These are phyloP conservation scores for Tychaedon coryphoeus DNA, from an alignment of 2,113 vertebrate species.

Conservation along the genomic window DNA sequence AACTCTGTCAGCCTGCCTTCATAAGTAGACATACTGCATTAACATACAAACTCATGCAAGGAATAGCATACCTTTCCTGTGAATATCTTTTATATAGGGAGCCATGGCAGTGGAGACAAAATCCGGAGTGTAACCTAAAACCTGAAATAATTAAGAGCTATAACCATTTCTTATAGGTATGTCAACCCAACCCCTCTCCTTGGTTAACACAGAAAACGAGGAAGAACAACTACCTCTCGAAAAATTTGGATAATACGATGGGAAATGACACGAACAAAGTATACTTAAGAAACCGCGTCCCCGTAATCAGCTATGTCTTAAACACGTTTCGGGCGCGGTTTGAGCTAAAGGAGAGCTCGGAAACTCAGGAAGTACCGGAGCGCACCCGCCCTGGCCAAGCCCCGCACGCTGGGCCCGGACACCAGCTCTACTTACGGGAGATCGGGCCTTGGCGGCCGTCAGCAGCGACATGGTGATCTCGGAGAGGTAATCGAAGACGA, in stretches of 20 bases:
- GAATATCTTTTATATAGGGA: slow-evolving; percentile 85
- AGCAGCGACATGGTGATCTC: slow-evolving; percentile 89
- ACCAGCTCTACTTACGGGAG: slow-evolving; percentile 71
- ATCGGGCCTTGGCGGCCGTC: slow-evolving; percentile 77
- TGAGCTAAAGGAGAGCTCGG: neutral
- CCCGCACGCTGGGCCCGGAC: neutral
- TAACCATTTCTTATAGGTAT: neutral
- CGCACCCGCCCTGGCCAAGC: neutral
- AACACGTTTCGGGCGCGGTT: rapidly evolving
- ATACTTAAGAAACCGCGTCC: rapidly evolving
- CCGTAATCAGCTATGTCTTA: rapidly evolving
- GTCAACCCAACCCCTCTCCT: neutral
- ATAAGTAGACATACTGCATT: neutral
- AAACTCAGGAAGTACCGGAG: rapidly evolving
- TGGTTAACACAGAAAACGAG: neutral
- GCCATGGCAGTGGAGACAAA: slow-evolving; percentile 81
- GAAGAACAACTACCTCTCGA: neutral
- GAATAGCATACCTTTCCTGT: slow-evolving; percentile 75
- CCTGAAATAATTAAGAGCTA: slow-evolving; percentile 65
- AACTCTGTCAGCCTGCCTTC: neutral
- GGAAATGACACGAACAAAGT: rapidly evolving
- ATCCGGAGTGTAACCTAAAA: slow-evolving; percentile 81
- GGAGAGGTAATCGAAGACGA: slow-evolving; percentile 90
- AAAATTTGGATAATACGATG: rapidly evolving
- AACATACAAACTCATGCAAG: rapidly evolving